A percentile compares a stretch with the other conserved stretches of the same genome.
These are phyloP conservation scores for Gulo gulo DNA, from an alignment of 2,113 vertebrate species.

Conservation along the genomic window DNA sequence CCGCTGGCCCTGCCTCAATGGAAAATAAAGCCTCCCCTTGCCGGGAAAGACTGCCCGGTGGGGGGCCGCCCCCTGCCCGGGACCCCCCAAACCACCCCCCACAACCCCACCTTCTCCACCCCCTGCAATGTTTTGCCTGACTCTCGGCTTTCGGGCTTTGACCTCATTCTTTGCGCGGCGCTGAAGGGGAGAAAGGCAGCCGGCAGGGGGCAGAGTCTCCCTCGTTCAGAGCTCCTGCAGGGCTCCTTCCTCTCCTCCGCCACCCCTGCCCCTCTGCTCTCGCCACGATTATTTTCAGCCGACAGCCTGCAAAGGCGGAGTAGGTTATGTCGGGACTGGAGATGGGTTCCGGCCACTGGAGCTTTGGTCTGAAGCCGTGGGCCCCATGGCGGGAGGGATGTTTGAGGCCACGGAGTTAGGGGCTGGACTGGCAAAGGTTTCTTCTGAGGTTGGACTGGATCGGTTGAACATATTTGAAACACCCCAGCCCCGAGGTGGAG, in stretches of 20 bases:
- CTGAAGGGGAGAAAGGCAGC: not conserved
- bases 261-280: not conserved
- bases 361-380: not conserved
- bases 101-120: no score
- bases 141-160: not conserved
- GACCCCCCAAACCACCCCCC: no score
- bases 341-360: not conserved
- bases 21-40: not conserved
- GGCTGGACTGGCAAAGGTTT: not conserved
- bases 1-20: not conserved
- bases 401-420: not conserved
- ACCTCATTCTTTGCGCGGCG: not conserved
- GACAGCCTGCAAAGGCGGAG: slow-evolving; percentile 61
- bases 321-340: slow-evolving; percentile 50
- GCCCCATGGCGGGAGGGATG: not conserved
- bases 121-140: no score
- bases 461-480: not conserved
- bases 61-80: not conserved
- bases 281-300: slow-evolving; percentile 55
- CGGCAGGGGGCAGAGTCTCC: slow-evolving; percentile 63
- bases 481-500: not conserved
- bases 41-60: not conserved
- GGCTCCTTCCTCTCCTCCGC: not conserved
- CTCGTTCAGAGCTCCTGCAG: not conserved
- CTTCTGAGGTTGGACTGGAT: not conserved